Evolutionary conservation across 2,797 vertebrate species (phyloP).

Genomic region (Hemibagrus guttatus): DNA sequence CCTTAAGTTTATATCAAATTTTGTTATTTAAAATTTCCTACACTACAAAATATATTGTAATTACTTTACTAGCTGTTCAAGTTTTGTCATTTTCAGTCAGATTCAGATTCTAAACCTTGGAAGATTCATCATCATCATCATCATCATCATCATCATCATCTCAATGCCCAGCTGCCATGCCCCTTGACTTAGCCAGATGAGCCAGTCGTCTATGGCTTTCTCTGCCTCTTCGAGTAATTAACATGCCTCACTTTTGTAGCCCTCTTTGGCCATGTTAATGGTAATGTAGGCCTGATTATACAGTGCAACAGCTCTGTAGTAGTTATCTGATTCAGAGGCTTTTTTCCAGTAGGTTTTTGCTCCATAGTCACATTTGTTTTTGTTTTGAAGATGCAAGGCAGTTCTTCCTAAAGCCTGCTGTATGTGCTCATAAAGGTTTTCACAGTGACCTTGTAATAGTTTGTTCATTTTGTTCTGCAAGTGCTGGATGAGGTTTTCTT

Average conservation of each 20-base stretch:
- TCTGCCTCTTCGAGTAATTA: no score
- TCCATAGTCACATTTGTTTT: conserved; percentile 40
- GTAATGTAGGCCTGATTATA: conserved; percentile 57
- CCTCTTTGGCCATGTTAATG: conserved; percentile 43
- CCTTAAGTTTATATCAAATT: no score
- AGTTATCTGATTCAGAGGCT: conserved; percentile 16
- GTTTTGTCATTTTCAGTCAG: no score
- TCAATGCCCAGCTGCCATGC: no score
- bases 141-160: no score
- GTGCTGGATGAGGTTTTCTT: conserved; percentile 23
- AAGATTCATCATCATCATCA: no score
- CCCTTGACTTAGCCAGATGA: no score
- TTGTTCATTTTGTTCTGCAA: not conserved
- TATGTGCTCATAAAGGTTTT: conserved; percentile 52
- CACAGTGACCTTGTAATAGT: conserved; percentile 33
- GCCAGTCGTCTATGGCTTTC: no score
- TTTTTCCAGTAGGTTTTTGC: conserved; percentile 48
- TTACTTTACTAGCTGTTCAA: no score
- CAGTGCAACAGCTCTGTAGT: conserved; percentile 49
- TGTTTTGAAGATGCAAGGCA: conserved; percentile 44
- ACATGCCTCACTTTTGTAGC: conserved; percentile 42
- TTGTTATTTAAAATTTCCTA: no score
- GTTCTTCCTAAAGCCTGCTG: conserved; percentile 16
- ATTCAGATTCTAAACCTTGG: no score
- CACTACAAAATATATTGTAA: no score